phyloP scores from a whole-genome alignment of 2,113 vertebrate species.

The Spea bombifrons region DNA sequence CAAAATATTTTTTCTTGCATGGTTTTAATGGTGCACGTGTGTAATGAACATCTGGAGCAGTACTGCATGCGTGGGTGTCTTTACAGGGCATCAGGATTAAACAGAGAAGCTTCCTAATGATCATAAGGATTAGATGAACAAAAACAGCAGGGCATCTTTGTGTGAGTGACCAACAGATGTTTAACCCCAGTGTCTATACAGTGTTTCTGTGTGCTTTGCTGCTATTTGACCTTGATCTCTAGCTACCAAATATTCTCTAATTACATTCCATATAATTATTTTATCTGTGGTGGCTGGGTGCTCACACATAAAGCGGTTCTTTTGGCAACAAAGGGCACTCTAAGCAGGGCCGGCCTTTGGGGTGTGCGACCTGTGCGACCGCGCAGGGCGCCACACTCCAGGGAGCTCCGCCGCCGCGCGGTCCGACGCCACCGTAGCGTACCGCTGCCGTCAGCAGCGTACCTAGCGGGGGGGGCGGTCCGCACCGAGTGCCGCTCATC shows the following conservation, averaged over 20 bases:
- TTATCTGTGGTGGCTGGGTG: too few species aligned
- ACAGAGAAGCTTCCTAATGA: slow-evolving; percentile 62
- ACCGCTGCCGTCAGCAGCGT: too few species aligned
- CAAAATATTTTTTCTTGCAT: slow-evolving; percentile 23
- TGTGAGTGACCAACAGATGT: slow-evolving; percentile 53
- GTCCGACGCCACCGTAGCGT: too few species aligned
- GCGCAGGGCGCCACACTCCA: too few species aligned
- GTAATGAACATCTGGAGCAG: slow-evolving; percentile 46
- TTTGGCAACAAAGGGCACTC: too few species aligned
- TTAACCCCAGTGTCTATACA: slow-evolving; percentile 28
- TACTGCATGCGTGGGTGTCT: slow-evolving; percentile 49
- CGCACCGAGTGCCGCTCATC: too few species aligned
- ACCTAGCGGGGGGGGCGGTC: too few species aligned
- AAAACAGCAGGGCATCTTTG: slow-evolving; percentile 53
- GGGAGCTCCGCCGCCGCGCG: too few species aligned
- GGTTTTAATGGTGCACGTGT: slow-evolving; percentile 50
- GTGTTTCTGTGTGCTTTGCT: neutral
- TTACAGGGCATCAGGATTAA: slow-evolving; percentile 67
- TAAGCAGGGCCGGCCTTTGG: too few species aligned
- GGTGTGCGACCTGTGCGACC: too few species aligned
- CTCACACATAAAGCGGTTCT: too few species aligned
- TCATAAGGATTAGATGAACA: slow-evolving; percentile 63
- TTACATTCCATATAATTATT: too few species aligned
- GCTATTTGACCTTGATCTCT: neutral
- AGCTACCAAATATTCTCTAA: neutral